Base-by-base conservation (phyloP, 2,888 invertebrate genomes). In the Fissipunctia ypsillon region DNA sequence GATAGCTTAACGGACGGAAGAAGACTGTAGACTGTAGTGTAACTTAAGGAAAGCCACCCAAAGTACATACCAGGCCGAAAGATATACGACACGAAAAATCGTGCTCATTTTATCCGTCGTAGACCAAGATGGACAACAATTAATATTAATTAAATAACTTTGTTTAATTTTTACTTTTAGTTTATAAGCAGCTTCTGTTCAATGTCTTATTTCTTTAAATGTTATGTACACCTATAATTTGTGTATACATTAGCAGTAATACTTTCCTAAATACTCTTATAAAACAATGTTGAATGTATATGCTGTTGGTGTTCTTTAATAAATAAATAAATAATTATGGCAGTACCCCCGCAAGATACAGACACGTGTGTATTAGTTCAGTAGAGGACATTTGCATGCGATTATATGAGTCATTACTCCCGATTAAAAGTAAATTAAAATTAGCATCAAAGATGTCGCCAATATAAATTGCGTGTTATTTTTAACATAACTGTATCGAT, bases 341-440 rank as follows among this genome's bases (percentile, higher is more conserved):
- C n/a, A 52, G 41, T 12, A 41, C 1, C 14, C n/a, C 50, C 50
- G 45, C 45, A 45, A 48, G 59, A 60, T 61, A 35, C 19, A 28
- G 12, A 31, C 61, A 31, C 28, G 31, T 19, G 19, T 63, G 25
- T 22, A 9, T 28, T 28, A 31, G 16, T 45, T 52, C n/a, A 64
- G 50, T 28, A 52, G 31, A n/a, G 45, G 25, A 48, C 22, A 72
- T 52, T 56, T 56, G 25, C 19, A 72, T 59, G 45, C 6, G 16
- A n/a, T 28, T 3, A 19, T 48, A 64, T 64, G 52, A 67, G 25
- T 67, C 80, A 79, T 72, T 43, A 78, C 35, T 16, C 56, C 38
- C 38, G 5, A 52, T 57, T 56, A 66, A 61, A 71, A 59, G 7
- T 28, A 2, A 56, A 56, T 66, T 61, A 79, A 79, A 79, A 79